A percentile compares a stretch with the other conserved stretches of the same genome.
Conservation (phyloP, 2,888 invertebrate genomes). For the Andrena fulva region DNA sequence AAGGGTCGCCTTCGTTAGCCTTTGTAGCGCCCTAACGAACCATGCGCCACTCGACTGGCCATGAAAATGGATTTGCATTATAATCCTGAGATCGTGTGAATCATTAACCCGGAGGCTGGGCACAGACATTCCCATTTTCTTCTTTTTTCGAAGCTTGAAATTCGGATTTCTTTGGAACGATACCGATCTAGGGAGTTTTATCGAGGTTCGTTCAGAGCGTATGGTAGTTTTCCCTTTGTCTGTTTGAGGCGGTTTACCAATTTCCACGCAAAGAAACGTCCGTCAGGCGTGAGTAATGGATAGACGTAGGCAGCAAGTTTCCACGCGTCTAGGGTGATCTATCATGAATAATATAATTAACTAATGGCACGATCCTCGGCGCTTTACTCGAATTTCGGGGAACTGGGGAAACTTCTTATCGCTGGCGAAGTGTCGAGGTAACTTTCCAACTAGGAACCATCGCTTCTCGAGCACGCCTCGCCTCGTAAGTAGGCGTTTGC, state of each 20-base stretch:
- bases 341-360: conserved; percentile 59
- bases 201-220: background rate
- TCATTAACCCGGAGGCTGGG: background rate
- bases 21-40: background rate
- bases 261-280: conserved; percentile 19
- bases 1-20: background rate
- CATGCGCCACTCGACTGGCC: background rate
- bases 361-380: conserved; percentile 43
- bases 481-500: background rate
- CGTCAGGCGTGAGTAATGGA: conserved; percentile 45
- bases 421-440: conserved; percentile 25
- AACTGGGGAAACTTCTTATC: conserved; percentile 47
- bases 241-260: background rate
- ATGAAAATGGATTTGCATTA: conserved; percentile 16
- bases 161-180: too few species aligned
- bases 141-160: too few species aligned
- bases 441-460: conserved; percentile 37
- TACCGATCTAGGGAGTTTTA: too few species aligned
- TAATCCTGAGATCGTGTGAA: background rate
- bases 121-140: too few species aligned
- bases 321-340: conserved; percentile 31
- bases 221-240: background rate
- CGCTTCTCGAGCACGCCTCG: background rate
- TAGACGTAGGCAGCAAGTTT: conserved; percentile 23
- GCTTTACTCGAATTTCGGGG: conserved; percentile 27